Evolutionary conservation across 2,113 vertebrate genomes (phyloP).

Genomic region (Holacanthus passer): DNA sequence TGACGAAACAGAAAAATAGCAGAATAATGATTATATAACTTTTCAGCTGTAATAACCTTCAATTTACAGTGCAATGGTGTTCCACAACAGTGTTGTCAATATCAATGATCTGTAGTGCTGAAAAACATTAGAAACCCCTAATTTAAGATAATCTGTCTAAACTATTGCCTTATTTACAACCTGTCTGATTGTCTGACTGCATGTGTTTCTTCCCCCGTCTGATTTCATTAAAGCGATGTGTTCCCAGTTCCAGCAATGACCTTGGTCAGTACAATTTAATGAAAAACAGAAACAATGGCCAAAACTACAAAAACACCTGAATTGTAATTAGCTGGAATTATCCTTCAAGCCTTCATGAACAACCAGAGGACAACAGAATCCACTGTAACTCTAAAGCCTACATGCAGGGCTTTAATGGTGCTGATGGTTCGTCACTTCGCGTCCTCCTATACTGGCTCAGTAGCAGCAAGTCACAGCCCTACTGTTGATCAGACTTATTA

Average conservation of each 20-base stretch:
- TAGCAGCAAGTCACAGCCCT: background rate
- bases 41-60: background rate
- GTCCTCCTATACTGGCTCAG: background rate
- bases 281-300: background rate
- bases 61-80: background rate
- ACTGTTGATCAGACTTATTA: constrained; percentile 24
- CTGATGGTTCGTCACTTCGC: constrained; percentile 5
- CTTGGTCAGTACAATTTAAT: background rate
- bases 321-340: constrained; percentile 6
- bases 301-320: constrained; percentile 1
- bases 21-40: background rate
- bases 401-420: constrained; percentile 32
- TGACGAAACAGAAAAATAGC: background rate
- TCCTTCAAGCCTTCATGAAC: constrained; percentile 44
- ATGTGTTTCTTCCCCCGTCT: background rate
- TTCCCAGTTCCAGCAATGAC: background rate
- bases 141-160: background rate
- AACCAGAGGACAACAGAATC: constrained; percentile 22
- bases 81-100: background rate
- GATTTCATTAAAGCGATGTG: background rate
- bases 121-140: no score
- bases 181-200: background rate
- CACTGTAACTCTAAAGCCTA: constrained; percentile 8
- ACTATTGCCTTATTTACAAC: background rate
- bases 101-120: background rate